Conservation (phyloP, 2,113 vertebrate genomes). For the Dicerorhinus sumatrensis region DNA sequence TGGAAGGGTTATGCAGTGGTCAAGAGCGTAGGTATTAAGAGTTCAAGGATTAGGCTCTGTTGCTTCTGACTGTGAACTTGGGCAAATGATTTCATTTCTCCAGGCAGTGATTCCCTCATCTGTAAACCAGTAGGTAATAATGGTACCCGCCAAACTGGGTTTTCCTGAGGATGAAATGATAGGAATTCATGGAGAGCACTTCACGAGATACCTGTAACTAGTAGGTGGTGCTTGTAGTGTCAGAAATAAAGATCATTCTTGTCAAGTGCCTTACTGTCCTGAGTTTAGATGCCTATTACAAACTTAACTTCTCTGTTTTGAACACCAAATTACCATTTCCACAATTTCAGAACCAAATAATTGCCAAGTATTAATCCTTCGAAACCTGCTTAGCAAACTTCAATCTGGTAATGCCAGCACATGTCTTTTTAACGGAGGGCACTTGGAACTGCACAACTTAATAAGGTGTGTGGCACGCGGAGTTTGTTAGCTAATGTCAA, state of each 20-base stretch:
- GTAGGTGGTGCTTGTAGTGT: no score
- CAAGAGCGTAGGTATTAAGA: not conserved
- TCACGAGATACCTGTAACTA: not conserved
- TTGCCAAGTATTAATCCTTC: conserved; percentile 78
- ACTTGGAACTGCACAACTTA: not conserved
- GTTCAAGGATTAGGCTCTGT: not conserved
- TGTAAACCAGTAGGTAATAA: conserved; percentile 12
- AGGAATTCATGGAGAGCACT: not conserved
- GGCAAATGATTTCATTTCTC: conserved; percentile 32
- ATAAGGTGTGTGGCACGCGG: conserved; percentile 51
- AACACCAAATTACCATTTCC: conserved; percentile 68
- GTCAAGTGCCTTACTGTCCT: not conserved
- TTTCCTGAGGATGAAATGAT: not conserved
- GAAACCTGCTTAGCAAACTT: conserved; percentile 78
- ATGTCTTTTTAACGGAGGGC: conserved; percentile 44
- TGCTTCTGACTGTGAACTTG: conserved; percentile 12
- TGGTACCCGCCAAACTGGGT: not conserved
- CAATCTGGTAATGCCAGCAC: conserved; percentile 46
- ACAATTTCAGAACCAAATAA: conserved; percentile 74
- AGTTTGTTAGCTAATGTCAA: conserved; percentile 64
- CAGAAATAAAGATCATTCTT: not conserved
- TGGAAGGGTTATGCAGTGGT: not conserved
- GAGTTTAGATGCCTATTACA: not conserved
- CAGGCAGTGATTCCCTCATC: not conserved
- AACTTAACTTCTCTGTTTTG: not conserved